Base-by-base conservation (phyloP, 2,888 invertebrate species). In the Monopis laevigella region DNA sequence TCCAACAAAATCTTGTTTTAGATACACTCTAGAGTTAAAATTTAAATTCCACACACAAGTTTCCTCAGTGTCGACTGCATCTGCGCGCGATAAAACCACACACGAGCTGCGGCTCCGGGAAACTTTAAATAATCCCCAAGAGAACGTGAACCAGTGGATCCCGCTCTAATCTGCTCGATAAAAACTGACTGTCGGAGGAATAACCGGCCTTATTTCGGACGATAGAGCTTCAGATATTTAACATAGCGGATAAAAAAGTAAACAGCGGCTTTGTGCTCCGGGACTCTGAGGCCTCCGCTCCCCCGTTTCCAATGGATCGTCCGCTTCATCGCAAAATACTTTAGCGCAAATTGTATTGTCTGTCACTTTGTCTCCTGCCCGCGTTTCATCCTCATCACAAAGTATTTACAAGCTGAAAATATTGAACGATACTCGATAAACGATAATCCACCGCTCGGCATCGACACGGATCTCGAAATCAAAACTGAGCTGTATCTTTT, bases 221-320 rank as follows among this genome's bases (percentile, higher is more conserved):
- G 62, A 65, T 65, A 57, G 56, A 65, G 51, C 59, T 59, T 58
- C 60, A 61, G 65, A 67, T 66, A 65, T 65, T 65, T 62, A 63
- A 62, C 61, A 53, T 58, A 50, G 55, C 56, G 54, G 53, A 59
- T 53, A 55, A 57, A 65, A 65, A 62, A 63, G 30, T 11, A 36
- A 36, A 16, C n/a, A 34, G n/a, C 18, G 17, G 7, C 34, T 34
- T 34, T 34, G 17, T 34, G 18, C 17, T n/a, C n/a, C n/a, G n/a
- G n/a, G n/a, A n/a, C n/a, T n/a, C n/a, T n/a, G n/a, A n/a, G n/a
- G n/a, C n/a, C n/a, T n/a, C n/a, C n/a, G n/a, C n/a, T n/a, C n/a
- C n/a, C n/a, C n/a, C n/a, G n/a, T n/a, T n/a, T n/a, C n/a, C n/a
- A n/a, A n/a, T n/a, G n/a, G n/a, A n/a, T n/a, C n/a, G n/a, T n/a